phyloP scores from a whole-genome alignment of 1,140 invertebrate species.

The Ditylenchus dipsaci region DNA sequence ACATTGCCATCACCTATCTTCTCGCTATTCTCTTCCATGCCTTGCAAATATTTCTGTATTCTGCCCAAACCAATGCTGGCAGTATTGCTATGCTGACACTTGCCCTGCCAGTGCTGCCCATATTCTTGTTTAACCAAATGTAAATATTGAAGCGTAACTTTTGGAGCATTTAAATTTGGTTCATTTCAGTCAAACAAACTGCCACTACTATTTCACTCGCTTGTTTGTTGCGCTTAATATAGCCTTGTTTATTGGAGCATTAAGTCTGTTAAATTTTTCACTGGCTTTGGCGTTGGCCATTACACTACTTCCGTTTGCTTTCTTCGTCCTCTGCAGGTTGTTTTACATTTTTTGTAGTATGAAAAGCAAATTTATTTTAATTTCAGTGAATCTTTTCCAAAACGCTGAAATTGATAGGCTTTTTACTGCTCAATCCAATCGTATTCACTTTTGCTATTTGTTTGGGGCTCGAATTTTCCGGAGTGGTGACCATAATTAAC shows the following conservation, averaged over 20 bases:
- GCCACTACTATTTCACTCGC: slow-evolving; percentile 19
- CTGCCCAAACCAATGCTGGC: neutral
- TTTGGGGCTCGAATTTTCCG: neutral
- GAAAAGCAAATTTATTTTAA: too few species aligned
- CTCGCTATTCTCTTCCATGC: slow-evolving; percentile 8
- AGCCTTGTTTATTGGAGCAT: slow-evolving; percentile 20
- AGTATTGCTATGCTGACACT: slow-evolving; percentile 7
- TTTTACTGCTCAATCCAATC: slow-evolving; percentile 1
- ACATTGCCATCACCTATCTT: slow-evolving; percentile 5
- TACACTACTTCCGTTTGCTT: slow-evolving; percentile 15
- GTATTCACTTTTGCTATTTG: neutral
- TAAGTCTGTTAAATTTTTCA: slow-evolving; percentile 29
- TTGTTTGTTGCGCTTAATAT: slow-evolving; percentile 19
- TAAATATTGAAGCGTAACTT: neutral
- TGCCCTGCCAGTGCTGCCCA: neutral
- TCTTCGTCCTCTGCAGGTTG: slow-evolving; percentile 17
- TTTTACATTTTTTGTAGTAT: slow-evolving; percentile 1
- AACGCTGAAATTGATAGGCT: neutral
- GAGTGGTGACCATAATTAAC: neutral
- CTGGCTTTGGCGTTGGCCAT: slow-evolving; percentile 22
- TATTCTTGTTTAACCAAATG: slow-evolving; percentile 14
- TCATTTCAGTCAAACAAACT: neutral
- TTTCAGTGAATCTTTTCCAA: neutral
- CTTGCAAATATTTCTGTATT: slow-evolving; percentile 18
- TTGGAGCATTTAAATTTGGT: too few species aligned